Evolutionary conservation across 2,797 vertebrate species (phyloP).

Genomic region (Pseudochirops cupreus): DNA sequence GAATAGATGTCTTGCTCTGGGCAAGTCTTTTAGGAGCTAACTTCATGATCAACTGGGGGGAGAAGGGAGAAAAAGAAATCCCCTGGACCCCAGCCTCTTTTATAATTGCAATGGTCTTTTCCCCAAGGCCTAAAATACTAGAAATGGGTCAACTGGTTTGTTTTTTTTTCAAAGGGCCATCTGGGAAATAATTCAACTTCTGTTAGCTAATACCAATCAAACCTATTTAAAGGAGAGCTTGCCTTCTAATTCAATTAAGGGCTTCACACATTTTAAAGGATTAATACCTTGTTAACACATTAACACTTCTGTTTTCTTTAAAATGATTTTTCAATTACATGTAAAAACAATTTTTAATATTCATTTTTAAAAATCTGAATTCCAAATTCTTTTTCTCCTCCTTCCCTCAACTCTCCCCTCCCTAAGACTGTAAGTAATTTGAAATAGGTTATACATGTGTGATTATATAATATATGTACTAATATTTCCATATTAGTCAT

Average conservation of each 20-base stretch:
- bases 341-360: neutral
- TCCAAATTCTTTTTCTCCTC: neutral
- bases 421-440: neutral
- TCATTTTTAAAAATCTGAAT: neutral
- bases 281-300: neutral
- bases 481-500: neutral
- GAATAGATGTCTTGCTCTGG: neutral
- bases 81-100: neutral
- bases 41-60: neutral
- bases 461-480: neutral
- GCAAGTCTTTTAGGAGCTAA: neutral
- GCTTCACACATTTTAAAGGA: neutral
- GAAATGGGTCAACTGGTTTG: neutral
- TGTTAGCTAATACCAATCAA: neutral
- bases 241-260: neutral
- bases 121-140: neutral
- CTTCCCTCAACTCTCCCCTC: neutral
- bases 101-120: neutral
- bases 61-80: neutral
- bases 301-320: neutral
- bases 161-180: neutral
- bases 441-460: neutral
- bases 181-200: neutral
- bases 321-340: neutral
- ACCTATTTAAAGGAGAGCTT: neutral